Evolutionary conservation across 2,797 vertebrate genomes (phyloP).

Genomic region (Liasis olivaceus): DNA sequence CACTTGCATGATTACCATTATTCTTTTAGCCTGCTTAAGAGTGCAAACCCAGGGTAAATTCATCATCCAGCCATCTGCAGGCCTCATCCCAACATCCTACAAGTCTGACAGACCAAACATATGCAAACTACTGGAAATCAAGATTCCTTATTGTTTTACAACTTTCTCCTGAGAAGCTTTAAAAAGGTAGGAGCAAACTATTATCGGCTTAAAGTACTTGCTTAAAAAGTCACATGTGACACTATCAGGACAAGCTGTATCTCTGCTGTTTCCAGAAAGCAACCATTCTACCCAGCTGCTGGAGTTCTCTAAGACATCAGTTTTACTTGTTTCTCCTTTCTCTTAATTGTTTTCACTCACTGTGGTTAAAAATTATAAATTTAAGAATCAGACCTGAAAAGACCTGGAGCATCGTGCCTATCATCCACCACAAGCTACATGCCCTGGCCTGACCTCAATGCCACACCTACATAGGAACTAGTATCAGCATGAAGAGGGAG

Average conservation of each 20-base stretch:
- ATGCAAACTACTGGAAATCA: background rate
- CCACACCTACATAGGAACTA: background rate
- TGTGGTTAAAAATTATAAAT: background rate
- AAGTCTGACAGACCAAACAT: background rate
- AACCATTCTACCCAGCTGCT: background rate
- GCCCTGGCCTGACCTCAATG: background rate
- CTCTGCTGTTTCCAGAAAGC: background rate
- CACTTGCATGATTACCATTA: background rate
- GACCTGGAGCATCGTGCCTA: background rate
- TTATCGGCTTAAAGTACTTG: background rate
- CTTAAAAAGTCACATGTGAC: background rate
- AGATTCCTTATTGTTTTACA: background rate
- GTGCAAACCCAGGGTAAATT: background rate
- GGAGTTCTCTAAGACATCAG: background rate
- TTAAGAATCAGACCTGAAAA: background rate
- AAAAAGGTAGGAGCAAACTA: background rate
- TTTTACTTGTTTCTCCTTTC: background rate
- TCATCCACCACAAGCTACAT: background rate
- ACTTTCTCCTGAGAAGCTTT: background rate
- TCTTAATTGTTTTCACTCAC: background rate
- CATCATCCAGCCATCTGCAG: no score
- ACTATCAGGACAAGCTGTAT: background rate
- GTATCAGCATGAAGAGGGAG: background rate
- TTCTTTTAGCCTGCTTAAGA: background rate
- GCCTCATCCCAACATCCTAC: background rate